A percentile compares a stretch with the other conserved stretches of the same genome.
phyloP scores from a whole-genome alignment of 1,140 invertebrate species.

The Brachionus plicatilis region DNA sequence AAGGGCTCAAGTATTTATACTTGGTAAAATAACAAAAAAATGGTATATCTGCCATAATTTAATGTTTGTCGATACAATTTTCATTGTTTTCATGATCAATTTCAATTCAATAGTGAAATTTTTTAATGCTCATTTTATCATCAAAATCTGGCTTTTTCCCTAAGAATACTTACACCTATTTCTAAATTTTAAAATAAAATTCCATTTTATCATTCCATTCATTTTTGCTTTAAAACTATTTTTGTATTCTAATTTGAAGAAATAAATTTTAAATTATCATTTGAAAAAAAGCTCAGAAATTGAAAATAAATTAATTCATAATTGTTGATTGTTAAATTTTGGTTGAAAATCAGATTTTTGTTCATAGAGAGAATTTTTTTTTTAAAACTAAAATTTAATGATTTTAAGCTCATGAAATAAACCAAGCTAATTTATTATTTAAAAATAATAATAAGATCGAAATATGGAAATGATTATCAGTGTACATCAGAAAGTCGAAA shows the following conservation, averaged over 20 bases:
- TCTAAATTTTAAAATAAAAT: not conserved
- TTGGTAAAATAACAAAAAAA: not conserved
- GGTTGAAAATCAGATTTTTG: no score
- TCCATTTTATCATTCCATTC: not conserved
- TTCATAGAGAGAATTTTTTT: no score
- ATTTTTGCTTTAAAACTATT: not conserved
- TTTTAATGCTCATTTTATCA: not conserved
- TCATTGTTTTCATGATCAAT: not conserved
- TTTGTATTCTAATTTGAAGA: not conserved
- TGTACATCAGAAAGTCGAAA: no score
- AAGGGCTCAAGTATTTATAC: not conserved
- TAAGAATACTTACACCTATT: not conserved
- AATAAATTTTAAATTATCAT: no score
- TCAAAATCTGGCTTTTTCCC: not conserved
- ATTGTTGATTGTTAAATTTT: no score
- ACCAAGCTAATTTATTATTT: no score
- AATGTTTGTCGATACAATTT: constrained; percentile 21
- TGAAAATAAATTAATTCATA: no score
- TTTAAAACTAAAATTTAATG: no score
- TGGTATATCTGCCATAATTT: not conserved
- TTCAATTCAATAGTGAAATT: not conserved
- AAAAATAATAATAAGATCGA: no score
- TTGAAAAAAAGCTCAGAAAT: no score
- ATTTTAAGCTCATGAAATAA: no score
- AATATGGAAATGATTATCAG: no score